phyloP scores from a whole-genome alignment of 2,113 vertebrate genomes.

The Chinchilla lanigera region DNA sequence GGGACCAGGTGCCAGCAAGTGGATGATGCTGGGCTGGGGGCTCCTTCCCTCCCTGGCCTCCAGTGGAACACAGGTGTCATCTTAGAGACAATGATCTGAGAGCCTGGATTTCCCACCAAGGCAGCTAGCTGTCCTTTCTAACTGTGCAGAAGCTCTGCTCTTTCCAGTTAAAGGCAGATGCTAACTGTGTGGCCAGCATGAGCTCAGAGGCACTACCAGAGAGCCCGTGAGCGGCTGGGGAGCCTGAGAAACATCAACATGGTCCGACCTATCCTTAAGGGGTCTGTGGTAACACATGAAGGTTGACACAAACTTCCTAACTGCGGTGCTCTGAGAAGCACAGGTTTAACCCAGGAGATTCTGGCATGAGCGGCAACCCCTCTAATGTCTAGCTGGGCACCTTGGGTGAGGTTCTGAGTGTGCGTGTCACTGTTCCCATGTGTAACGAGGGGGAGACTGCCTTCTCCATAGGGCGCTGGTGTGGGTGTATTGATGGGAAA shows the following conservation, averaged over 20 bases:
- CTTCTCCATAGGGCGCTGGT: background rate
- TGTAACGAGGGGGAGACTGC: background rate
- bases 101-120: background rate
- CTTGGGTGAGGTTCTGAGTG: background rate
- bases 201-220: background rate
- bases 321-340: background rate
- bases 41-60: background rate
- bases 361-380: background rate
- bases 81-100: background rate
- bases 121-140: background rate
- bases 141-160: fast-evolving
- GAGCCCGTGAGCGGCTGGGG: background rate
- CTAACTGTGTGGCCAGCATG: background rate
- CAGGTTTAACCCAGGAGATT: background rate
- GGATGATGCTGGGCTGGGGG: background rate
- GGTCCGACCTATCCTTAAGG: background rate
- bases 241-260: background rate
- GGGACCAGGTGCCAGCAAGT: background rate
- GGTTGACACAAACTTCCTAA: background rate
- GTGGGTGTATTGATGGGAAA: background rate
- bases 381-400: background rate
- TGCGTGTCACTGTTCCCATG: background rate
- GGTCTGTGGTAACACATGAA: background rate
- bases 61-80: background rate
- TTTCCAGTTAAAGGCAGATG: background rate